These are phyloP conservation scores for Nannobrachium achirus DNA, from an alignment of 2,113 vertebrate genomes.

Conservation along the genomic window DNA sequence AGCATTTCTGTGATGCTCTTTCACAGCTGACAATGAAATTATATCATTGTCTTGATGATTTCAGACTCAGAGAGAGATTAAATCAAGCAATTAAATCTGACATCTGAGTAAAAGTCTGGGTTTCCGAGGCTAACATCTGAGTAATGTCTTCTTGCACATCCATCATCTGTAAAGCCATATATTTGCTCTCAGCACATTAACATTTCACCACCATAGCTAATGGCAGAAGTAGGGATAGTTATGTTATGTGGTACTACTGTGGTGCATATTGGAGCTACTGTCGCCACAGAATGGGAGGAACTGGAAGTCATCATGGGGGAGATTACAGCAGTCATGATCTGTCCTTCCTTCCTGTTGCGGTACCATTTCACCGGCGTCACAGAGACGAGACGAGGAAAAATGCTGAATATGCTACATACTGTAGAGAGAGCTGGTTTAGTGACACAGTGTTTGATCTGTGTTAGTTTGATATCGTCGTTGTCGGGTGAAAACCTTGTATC, in stretches of 20 bases:
- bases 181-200: constrained; percentile 35
- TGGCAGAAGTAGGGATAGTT: constrained; percentile 15
- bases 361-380: constrained; percentile 20
- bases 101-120: neutral
- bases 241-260: constrained; percentile 10
- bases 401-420: constrained; percentile 8
- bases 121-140: no score
- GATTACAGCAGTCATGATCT: constrained; percentile 14
- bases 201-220: constrained; percentile 36
- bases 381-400: constrained; percentile 3
- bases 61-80: constrained; percentile 14
- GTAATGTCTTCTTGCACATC: constrained; percentile 9
- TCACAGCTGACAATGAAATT: constrained; percentile 45
- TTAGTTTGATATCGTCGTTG: no score
- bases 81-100: constrained; percentile 26
- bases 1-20: constrained; percentile 37
- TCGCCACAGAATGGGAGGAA: constrained; percentile 22
- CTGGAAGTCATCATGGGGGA: constrained; percentile 36
- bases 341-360: constrained; percentile 39
- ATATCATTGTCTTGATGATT: constrained; percentile 40
- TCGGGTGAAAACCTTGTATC: no score
- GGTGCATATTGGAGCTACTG: constrained; percentile 1
- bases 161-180: constrained; percentile 13
- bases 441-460: neutral
- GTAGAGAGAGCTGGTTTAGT: no score